These are phyloP conservation scores for Nyctibius bracteatus DNA, from an alignment of 2,113 vertebrate species.

Conservation along the genomic window DNA sequence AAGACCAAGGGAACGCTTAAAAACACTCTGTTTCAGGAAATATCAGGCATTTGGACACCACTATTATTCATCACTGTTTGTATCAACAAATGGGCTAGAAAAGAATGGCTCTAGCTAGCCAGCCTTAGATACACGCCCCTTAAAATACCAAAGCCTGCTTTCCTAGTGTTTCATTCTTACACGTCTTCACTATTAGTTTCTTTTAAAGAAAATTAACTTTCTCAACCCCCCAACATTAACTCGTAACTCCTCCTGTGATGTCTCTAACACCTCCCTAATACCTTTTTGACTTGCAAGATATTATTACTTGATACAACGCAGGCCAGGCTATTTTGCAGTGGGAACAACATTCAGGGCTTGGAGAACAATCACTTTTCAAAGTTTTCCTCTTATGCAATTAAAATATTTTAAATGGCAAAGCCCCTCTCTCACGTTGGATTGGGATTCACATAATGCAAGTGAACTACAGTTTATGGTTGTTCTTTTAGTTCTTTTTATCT, in stretches of 20 bases:
- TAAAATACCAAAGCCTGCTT: not conserved
- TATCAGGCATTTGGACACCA: not conserved
- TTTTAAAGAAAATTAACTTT: constrained; percentile 30
- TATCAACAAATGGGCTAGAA: not conserved
- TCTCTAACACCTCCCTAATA: constrained; percentile 35
- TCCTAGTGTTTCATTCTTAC: not conserved
- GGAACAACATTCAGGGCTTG: not conserved
- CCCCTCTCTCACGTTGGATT: not conserved
- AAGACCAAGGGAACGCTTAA: not conserved
- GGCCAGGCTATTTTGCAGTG: not conserved
- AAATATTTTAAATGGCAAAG: constrained; percentile 30
- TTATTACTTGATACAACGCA: not conserved
- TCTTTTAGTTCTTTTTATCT: constrained; percentile 39
- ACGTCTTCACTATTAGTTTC: constrained; percentile 1
- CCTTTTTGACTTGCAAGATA: constrained; percentile 9
- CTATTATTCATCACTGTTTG: not conserved
- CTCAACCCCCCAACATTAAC: not conserved
- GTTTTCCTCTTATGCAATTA: not conserved
- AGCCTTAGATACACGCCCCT: not conserved
- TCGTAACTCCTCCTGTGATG: not conserved
- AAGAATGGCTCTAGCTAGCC: not conserved
- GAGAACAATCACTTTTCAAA: not conserved
- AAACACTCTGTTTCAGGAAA: not conserved
- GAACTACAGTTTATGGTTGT: not conserved
- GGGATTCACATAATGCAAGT: not conserved